A percentile compares a stretch with the other conserved stretches of the same genome.
Evolutionary conservation across 2,113 vertebrate genomes (phyloP).

Genomic region (Leptobrachium ailaonicum): DNA sequence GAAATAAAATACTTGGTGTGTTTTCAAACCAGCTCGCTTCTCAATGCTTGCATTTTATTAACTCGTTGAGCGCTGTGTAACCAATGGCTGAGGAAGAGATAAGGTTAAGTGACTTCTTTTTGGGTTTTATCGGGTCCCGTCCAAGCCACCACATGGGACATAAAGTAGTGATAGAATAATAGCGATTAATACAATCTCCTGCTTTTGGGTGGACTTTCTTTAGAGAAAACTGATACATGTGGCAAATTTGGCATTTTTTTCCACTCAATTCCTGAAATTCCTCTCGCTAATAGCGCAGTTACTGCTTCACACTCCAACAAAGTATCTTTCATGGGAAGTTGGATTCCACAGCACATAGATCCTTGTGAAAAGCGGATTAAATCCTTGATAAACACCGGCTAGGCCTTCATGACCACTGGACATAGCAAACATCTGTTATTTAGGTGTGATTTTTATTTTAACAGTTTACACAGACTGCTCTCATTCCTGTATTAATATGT

Average conservation of each 20-base stretch:
- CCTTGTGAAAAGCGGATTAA: slow-evolving; percentile 1
- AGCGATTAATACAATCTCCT: too few relatives aligned
- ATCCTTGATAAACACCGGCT: slow-evolving; percentile 12
- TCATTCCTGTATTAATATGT: too few relatives aligned
- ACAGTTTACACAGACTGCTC: too few relatives aligned
- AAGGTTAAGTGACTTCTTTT: too few relatives aligned
- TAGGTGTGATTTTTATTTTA: too few relatives aligned
- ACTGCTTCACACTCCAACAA: slow-evolving; percentile 66
- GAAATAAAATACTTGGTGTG: background rate
- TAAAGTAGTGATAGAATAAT: too few relatives aligned
- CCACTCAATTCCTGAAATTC: slow-evolving; percentile 77
- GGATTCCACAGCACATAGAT: background rate
- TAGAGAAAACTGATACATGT: slow-evolving; percentile 56
- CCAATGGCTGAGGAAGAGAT: too few relatives aligned
- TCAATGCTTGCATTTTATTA: background rate
- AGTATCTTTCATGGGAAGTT: slow-evolving; percentile 62
- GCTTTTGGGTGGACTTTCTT: slow-evolving; percentile 21
- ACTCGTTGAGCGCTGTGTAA: background rate
- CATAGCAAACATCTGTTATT: too few relatives aligned
- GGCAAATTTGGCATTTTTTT: slow-evolving; percentile 64
- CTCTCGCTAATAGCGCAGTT: slow-evolving; percentile 64
- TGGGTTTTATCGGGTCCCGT: too few relatives aligned
- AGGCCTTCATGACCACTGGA: too few relatives aligned
- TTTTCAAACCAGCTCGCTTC: background rate
- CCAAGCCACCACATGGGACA: too few relatives aligned